Conservation (phyloP, 1,140 invertebrate species). For the Brachionus angularis region DNA sequence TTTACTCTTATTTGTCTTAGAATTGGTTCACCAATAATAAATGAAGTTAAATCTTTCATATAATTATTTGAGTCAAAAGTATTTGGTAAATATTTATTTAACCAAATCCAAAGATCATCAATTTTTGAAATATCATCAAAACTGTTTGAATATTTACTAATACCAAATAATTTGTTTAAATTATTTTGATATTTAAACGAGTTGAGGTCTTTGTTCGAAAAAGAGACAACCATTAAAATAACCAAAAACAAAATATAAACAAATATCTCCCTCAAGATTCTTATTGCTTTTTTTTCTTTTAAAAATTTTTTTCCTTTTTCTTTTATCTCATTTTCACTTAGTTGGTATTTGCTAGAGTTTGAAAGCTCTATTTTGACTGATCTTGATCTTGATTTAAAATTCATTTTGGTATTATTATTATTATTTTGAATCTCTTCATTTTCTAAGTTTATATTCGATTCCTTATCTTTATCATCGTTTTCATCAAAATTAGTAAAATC, state of each 20-base stretch:
- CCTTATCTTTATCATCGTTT: conserved; percentile 47
- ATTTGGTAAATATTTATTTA: too few relatives aligned
- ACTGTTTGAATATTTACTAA: too few relatives aligned
- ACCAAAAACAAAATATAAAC: conserved; percentile 45
- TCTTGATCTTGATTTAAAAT: too few relatives aligned
- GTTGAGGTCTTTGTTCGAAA: conserved; percentile 44
- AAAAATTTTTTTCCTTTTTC: conserved; percentile 32
- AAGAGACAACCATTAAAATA: conserved; percentile 18
- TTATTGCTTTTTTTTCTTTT: not conserved
- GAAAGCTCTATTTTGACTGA: conserved; percentile 49
- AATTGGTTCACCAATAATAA: too few relatives aligned
- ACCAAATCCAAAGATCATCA: not conserved
- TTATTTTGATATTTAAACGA: conserved; percentile 56
- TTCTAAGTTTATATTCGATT: conserved; percentile 52
- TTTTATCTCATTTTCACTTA: not conserved
- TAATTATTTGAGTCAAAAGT: too few relatives aligned
- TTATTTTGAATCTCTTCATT: conserved; percentile 45
- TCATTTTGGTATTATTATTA: too few relatives aligned
- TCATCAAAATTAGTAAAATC: conserved; percentile 59
- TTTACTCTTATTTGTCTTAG: too few relatives aligned
- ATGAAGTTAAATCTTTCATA: too few relatives aligned
- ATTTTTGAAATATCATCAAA: not conserved
- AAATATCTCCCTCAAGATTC: conserved; percentile 52
- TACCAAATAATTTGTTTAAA: conserved; percentile 57
- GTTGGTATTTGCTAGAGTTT: too few relatives aligned